phyloP scores from a whole-genome alignment of 2,888 invertebrate genomes.

The Ectobius pallidus region DNA sequence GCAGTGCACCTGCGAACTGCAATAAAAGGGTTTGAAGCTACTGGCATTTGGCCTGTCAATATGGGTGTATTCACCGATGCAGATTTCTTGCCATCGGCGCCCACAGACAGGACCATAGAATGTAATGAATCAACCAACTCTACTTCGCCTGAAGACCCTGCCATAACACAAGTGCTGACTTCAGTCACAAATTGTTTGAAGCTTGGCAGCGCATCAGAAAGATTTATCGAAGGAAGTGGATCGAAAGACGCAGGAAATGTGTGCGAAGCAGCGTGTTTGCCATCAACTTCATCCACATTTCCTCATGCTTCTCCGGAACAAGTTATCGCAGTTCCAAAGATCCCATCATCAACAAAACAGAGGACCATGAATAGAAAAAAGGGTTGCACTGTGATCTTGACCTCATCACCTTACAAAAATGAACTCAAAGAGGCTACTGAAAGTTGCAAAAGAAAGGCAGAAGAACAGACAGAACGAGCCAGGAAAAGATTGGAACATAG shows the following conservation, averaged over 20 bases:
- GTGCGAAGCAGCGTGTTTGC: not conserved
- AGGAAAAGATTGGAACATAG: not conserved
- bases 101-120: not conserved
- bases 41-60: conserved; percentile 5
- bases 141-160: too few relatives aligned
- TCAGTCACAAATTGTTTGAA: too few relatives aligned
- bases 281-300: not conserved
- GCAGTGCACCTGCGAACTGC: conserved; percentile 43
- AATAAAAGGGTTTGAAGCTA: conserved; percentile 42
- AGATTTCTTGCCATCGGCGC: conserved; percentile 5
- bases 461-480: not conserved
- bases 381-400: not conserved
- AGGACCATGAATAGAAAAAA: not conserved
- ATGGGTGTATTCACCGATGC: conserved; percentile 3
- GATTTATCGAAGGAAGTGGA: too few relatives aligned
- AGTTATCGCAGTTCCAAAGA: not conserved
- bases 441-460: not conserved
- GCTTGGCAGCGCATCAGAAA: too few relatives aligned
- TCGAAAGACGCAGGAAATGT: not conserved
- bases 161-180: too few relatives aligned
- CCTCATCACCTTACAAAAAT: not conserved
- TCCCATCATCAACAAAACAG: not conserved
- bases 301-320: conserved; percentile 1
- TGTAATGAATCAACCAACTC: not conserved
- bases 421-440: not conserved